Evolutionary conservation across 2,888 invertebrate species (phyloP).

Genomic region (Cenopis cana): DNA sequence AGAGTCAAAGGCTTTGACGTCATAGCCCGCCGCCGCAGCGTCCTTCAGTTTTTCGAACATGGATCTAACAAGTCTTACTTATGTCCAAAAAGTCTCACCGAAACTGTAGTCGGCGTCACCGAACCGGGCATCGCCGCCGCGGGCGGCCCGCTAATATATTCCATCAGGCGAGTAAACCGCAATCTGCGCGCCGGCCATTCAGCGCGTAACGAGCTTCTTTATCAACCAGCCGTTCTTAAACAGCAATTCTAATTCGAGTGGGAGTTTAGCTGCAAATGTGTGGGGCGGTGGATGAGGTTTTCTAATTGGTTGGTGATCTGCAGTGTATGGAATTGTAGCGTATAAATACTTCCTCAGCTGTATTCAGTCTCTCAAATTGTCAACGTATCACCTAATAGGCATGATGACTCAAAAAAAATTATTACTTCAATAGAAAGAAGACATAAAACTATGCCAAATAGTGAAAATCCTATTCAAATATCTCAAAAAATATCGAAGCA

Average conservation of each 20-base stretch:
- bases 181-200: conserved; percentile 64
- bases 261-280: conserved; percentile 20
- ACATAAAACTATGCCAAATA: too few relatives aligned
- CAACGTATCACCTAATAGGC: too few relatives aligned
- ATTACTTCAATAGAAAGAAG: too few relatives aligned
- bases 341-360: too few relatives aligned
- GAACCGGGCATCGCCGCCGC: conserved; percentile 21
- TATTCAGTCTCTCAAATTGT: too few relatives aligned
- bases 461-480: too few relatives aligned
- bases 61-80: not conserved
- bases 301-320: conserved; percentile 27
- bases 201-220: conserved; percentile 61
- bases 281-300: conserved; percentile 3
- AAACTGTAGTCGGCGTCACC: conserved; percentile 20
- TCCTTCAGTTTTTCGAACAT: not conserved
- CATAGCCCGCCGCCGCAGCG: too few relatives aligned
- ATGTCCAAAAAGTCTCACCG: conserved; percentile 18
- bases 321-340: not conserved
- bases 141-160: conserved; percentile 64
- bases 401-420: too few relatives aligned
- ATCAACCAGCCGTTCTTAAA: conserved; percentile 46
- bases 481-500: too few relatives aligned
- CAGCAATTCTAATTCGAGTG: conserved; percentile 42
- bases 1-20: too few relatives aligned
- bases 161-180: conserved; percentile 70